These are phyloP conservation scores for Xiphias gladius DNA, from an alignment of 2,113 vertebrate species.

Conservation along the genomic window DNA sequence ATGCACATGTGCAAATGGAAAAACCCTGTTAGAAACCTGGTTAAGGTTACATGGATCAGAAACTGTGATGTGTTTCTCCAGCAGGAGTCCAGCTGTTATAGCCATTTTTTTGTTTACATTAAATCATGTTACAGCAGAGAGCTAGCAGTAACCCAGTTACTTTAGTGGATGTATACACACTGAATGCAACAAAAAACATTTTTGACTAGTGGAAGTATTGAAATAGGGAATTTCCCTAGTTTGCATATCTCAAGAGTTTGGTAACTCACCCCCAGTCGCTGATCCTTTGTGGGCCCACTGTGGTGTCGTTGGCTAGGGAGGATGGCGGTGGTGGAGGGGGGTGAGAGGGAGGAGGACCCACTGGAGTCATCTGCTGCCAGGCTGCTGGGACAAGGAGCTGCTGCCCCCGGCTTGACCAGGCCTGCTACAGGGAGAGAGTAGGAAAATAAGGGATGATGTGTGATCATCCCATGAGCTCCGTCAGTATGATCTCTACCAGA, in stretches of 20 bases:
- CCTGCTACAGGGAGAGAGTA: constrained; percentile 76
- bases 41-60: no score
- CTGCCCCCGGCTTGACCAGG: constrained; percentile 92
- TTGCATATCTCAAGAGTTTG: constrained; percentile 67
- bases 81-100: neutral
- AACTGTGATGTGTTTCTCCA: neutral
- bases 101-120: neutral
- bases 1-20: no score
- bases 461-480: neutral
- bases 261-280: constrained; percentile 94
- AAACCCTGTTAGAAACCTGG: no score
- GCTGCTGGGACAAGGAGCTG: constrained; percentile 93
- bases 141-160: neutral
- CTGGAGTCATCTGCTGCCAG: constrained; percentile 92
- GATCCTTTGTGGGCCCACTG: constrained; percentile 90
- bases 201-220: neutral
- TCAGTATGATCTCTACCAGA: neutral
- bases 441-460: neutral
- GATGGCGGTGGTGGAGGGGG: constrained; percentile 84
- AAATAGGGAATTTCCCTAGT: constrained; percentile 9
- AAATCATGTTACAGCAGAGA: neutral
- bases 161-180: neutral
- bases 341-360: constrained; percentile 77
- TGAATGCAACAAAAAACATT: neutral
- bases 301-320: constrained; percentile 88